Percentiles rank a stretch among this genome's conserved stretches.
These are phyloP conservation scores for Euschistus heros DNA, from an alignment of 1,140 invertebrate genomes.

Conservation along the genomic window DNA sequence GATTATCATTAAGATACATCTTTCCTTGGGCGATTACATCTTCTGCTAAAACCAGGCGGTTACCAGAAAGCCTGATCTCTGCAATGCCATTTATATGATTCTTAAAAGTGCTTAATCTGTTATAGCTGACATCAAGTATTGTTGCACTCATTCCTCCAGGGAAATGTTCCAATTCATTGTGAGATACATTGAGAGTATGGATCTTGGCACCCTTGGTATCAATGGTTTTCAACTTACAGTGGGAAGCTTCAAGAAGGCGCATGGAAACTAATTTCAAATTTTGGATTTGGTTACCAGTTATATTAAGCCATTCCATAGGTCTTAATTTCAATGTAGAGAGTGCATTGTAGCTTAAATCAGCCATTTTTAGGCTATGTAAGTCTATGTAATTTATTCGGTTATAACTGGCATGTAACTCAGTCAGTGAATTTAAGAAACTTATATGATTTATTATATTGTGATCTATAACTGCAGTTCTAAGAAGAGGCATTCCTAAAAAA, in stretches of 20 bases:
- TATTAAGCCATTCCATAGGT: constrained; percentile 4
- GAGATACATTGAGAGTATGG: background rate
- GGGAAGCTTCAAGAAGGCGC: background rate
- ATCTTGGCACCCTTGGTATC: background rate
- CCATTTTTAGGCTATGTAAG: background rate
- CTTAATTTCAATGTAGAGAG: background rate
- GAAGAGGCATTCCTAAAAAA: background rate
- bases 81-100: background rate
- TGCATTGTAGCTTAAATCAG: background rate
- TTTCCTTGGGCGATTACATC: constrained; percentile 4
- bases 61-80: background rate
- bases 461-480: background rate
- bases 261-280: background rate
- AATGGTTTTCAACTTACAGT: background rate
- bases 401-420: background rate
- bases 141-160: background rate
- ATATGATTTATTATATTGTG: background rate
- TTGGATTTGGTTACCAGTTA: background rate
- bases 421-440: background rate
- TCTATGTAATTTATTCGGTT: background rate
- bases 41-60: constrained; percentile 1
- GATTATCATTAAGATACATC: background rate
- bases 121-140: constrained; percentile 8
- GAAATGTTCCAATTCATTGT: background rate
- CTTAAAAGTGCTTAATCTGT: background rate